Percentiles rank a stretch among this genome's conserved stretches.
Conservation (phyloP, 2,888 invertebrate genomes). For the Ellobium chinense region DNA sequence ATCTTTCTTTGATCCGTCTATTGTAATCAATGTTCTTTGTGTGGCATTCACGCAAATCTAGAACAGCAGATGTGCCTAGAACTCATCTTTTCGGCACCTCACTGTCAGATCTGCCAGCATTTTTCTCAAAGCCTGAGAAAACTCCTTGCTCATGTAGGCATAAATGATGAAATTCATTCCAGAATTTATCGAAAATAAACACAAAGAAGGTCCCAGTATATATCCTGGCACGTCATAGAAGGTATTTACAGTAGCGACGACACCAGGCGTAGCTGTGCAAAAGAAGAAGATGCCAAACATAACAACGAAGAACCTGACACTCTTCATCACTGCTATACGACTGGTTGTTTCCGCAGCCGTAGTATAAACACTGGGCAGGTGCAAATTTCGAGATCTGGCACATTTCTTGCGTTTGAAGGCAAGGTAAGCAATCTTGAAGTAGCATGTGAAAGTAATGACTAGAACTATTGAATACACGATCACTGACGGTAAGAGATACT, state of each 20-base stretch:
- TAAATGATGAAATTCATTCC: not conserved
- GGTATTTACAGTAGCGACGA: not conserved
- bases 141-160: not conserved
- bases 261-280: not conserved
- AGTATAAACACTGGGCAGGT: not conserved
- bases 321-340: not conserved
- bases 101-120: too few relatives aligned
- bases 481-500: not conserved
- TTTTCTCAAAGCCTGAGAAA: not conserved
- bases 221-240: not conserved
- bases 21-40: too few relatives aligned
- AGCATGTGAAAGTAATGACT: not conserved
- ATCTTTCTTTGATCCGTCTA: too few relatives aligned
- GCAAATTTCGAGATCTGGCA: not conserved
- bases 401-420: not conserved
- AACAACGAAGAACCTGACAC: slow-evolving; percentile 6
- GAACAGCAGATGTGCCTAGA: too few relatives aligned
- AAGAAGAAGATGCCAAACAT: not conserved
- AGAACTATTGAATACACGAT: not conserved
- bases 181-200: not conserved
- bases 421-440: slow-evolving; percentile 3
- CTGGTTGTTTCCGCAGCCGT: not conserved
- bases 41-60: too few relatives aligned
- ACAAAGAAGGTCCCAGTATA: not conserved
- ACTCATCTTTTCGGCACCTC: too few relatives aligned